Evolutionary conservation across 2,113 vertebrate genomes (phyloP).

Genomic region (Patagioenas fasciata): DNA sequence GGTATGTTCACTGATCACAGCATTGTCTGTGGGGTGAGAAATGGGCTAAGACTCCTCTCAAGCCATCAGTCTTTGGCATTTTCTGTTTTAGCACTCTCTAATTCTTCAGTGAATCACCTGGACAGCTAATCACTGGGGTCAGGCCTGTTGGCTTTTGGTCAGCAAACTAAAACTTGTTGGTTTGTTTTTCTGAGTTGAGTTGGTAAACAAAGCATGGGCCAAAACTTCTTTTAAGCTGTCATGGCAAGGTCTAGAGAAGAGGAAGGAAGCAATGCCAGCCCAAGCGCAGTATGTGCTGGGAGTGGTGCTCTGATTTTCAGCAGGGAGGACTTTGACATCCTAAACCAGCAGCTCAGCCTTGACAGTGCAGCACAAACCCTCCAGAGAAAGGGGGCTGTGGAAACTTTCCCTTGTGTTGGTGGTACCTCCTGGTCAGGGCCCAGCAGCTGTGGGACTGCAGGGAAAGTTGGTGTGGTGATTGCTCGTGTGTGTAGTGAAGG

Average conservation of each 20-base stretch:
- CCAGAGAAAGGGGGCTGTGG: background rate
- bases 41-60: background rate
- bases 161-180: background rate
- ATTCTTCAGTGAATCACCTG: background rate
- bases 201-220: background rate
- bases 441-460: background rate
- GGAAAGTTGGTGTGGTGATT: background rate
- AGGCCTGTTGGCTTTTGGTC: background rate
- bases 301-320: background rate
- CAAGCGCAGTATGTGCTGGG: background rate
- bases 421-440: background rate
- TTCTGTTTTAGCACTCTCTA: background rate
- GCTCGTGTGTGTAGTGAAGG: background rate
- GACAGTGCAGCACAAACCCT: background rate
- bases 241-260: background rate
- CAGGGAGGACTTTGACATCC: background rate
- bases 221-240: background rate
- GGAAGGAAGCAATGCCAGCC: background rate
- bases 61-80: background rate
- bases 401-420: background rate
- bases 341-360: background rate
- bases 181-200: background rate
- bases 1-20: background rate
- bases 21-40: background rate
- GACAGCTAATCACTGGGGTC: background rate